Base-by-base conservation (phyloP, 2,113 vertebrate genomes). In the Lonchura striata region DNA sequence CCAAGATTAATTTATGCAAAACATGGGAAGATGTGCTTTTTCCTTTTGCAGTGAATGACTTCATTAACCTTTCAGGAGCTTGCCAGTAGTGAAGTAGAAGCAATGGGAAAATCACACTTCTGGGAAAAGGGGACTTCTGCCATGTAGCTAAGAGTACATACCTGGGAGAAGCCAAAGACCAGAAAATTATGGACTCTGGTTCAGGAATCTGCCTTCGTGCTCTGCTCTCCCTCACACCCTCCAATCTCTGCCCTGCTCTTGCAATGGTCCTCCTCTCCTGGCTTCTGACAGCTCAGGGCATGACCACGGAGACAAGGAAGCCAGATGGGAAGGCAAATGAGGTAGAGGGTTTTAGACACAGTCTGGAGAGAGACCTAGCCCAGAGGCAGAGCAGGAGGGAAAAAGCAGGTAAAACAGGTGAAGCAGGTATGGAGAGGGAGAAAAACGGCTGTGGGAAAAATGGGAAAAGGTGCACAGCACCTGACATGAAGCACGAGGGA, bases 1-100 rank as follows among this genome's bases (percentile, higher is more conserved):
- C 87, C 90, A 94, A 75, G 91, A 94, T 94, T 56, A 91, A 89
- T 80, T 95, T 93, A 96, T 86, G 94, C 95, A 96, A 92, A 98
- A 94, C 96, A 94, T n/a, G 9, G 79, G 90, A 97, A 97, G 92
- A 86, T 8, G 15, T 81, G 72, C 76, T 78, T 97, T 97, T 85
- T 89, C 91, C 78, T 94, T 95, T 82, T 85, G 86, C 94, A 96
- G 94, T 79, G 92, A 97, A 97, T 89, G 71, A 82, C 85, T 94
- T 95, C 88, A 96, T 94, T 93, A 96, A 93, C 93, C 92, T 96
- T 97, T 94, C 93, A 90, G 92, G 60, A 95, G 72, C 82, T 88
- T 91, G 85, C 85, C 60, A 77, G 6, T 25, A 93, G 82, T 77
- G 44, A 90, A 90, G 63, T 11, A 63, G 85, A 86, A 90, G 87